Conservation (phyloP, 2,113 vertebrate species). For the Chlamydotis undulata region DNA sequence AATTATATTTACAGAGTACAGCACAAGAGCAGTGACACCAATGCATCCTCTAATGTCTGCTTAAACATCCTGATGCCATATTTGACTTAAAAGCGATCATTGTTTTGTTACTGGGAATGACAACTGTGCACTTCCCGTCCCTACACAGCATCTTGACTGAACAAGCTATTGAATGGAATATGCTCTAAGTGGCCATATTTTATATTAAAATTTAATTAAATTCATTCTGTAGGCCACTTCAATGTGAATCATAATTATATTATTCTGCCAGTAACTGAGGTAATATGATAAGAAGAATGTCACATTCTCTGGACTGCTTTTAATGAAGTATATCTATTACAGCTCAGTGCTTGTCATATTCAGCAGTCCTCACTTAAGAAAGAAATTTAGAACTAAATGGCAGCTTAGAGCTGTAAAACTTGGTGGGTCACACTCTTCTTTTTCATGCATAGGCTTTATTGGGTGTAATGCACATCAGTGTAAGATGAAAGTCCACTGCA, state of each 20-base stretch:
- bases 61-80: slow-evolving; percentile 21
- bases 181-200: slow-evolving; percentile 34
- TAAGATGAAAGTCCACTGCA: neutral
- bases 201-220: slow-evolving; percentile 64
- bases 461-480: neutral
- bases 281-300: slow-evolving; percentile 65
- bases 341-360: neutral
- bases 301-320: slow-evolving; percentile 31
- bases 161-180: slow-evolving; percentile 14
- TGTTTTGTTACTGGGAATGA: slow-evolving; percentile 9
- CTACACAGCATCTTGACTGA: neutral
- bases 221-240: slow-evolving; percentile 55
- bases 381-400: slow-evolving; percentile 29
- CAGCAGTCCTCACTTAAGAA: neutral
- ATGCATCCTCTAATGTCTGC: slow-evolving; percentile 5
- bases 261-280: slow-evolving; percentile 62
- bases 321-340: slow-evolving; percentile 28
- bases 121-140: neutral
- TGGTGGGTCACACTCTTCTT: neutral
- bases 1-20: neutral
- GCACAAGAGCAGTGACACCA: neutral
- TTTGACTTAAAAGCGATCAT: slow-evolving; percentile 29
- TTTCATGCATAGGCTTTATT: neutral
- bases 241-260: slow-evolving; percentile 61
- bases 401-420: slow-evolving; percentile 2